Percentiles rank a stretch among this genome's conserved stretches.
Evolutionary conservation across 1,140 invertebrate species (phyloP).

Genomic region (Bicyclus anynana): DNA sequence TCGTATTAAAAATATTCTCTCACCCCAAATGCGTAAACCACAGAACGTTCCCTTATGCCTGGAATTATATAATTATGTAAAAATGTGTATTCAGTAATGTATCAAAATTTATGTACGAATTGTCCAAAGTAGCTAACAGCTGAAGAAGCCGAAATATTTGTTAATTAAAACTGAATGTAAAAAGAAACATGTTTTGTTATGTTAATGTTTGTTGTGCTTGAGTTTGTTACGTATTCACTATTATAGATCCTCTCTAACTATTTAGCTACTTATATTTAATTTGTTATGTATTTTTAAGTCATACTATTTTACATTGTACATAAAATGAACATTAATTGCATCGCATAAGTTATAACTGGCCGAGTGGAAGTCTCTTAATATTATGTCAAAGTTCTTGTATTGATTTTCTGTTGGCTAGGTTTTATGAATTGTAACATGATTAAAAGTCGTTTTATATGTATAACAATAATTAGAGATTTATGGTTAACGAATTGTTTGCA

Average conservation of each 20-base stretch:
- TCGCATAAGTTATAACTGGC: conserved; percentile 30
- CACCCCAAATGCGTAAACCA: no score
- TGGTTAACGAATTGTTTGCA: conserved; percentile 2
- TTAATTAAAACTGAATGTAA: conserved; percentile 4
- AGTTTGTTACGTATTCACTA: conserved; percentile 57
- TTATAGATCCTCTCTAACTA: conserved; percentile 53
- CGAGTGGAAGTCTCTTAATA: conserved; percentile 26
- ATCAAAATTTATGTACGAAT: neutral
- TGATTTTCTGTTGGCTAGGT: conserved; percentile 13
- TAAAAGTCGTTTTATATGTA: conserved; percentile 5
- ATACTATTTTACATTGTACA: conserved; percentile 64
- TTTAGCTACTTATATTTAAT: conserved; percentile 54
- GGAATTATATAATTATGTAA: no score
- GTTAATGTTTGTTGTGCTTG: conserved; percentile 63
- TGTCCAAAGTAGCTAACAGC: neutral
- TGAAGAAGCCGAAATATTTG: neutral
- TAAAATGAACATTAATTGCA: conserved; percentile 35
- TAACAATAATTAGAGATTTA: conserved; percentile 3
- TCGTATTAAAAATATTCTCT: no score
- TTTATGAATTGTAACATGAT: neutral
- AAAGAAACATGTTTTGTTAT: conserved; percentile 42
- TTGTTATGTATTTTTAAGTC: conserved; percentile 75
- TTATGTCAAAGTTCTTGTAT: conserved; percentile 12
- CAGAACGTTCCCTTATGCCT: no score
- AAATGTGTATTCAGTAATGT: conserved; percentile 7